phyloP scores from a whole-genome alignment of 2,888 invertebrate genomes.

The Theristus sp. region DNA sequence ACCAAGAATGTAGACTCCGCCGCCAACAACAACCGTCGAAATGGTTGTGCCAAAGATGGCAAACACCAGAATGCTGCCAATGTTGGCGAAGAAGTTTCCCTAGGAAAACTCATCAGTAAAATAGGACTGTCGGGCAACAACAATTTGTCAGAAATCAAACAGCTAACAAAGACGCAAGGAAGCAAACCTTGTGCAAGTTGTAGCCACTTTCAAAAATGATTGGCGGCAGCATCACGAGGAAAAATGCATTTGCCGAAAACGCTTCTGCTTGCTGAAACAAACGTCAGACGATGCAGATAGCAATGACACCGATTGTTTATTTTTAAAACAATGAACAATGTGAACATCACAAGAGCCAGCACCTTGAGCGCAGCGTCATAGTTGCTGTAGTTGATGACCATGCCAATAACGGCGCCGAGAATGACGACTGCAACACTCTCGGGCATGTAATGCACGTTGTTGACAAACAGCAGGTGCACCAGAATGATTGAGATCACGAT shows the following conservation, averaged over 20 bases:
- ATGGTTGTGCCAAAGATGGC: constrained; percentile 92
- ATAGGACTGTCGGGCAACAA: constrained; percentile 33
- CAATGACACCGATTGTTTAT: no score
- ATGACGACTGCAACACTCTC: constrained; percentile 94
- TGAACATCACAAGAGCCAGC: no score
- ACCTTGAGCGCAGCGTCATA: background rate
- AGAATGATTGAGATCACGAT: constrained; percentile 77
- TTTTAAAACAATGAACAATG: no score
- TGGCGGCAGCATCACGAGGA: constrained; percentile 81
- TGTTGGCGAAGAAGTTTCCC: constrained; percentile 61
- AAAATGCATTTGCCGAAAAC: constrained; percentile 93
- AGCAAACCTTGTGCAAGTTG: constrained; percentile 75
- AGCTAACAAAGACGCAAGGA: no score
- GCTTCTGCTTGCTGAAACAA: constrained; percentile 64
- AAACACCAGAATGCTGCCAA: constrained; percentile 92
- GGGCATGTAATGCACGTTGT: constrained; percentile 84
- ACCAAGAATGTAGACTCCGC: constrained; percentile 81
- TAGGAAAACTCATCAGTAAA: constrained; percentile 14
- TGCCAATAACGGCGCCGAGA: constrained; percentile 36
- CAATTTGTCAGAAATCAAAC: constrained; percentile 42
- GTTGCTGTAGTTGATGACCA: constrained; percentile 17
- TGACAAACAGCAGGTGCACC: constrained; percentile 81
- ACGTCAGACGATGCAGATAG: no score
- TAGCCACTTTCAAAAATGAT: constrained; percentile 99
- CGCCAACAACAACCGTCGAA: constrained; percentile 87